Evolutionary conservation across 23 tunicate genomes (phyloP).

Genomic region (Styela clava): DNA sequence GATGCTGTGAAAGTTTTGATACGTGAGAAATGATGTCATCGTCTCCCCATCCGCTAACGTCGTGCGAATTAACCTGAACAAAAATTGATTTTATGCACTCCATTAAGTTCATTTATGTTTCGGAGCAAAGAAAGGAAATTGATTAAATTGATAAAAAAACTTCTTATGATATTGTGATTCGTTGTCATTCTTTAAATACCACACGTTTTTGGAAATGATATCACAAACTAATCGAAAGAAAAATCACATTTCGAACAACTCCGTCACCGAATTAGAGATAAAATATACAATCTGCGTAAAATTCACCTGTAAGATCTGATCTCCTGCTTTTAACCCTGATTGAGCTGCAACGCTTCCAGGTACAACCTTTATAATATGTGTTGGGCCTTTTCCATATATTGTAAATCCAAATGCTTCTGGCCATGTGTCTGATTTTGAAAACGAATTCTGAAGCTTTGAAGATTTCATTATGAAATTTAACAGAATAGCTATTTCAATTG

Average conservation of each 20-base stretch:
- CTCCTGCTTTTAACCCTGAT: slow-evolving; percentile 69
- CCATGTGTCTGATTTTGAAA: slow-evolving; percentile 26
- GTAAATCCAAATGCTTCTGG: slow-evolving; percentile 55
- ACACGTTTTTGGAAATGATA: no score
- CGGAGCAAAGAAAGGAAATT: no score
- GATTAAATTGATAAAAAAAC: no score
- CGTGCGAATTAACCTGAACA: slow-evolving; percentile 40
- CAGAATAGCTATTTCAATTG: no score
- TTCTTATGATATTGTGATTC: no score
- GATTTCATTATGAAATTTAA: background rate
- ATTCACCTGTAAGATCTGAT: slow-evolving; percentile 70
- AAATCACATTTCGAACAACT: no score
- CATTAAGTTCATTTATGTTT: no score
- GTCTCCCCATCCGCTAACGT: slow-evolving; percentile 39
- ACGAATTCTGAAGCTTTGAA: background rate
- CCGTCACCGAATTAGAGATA: no score
- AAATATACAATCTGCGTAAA: no score
- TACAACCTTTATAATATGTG: slow-evolving; percentile 46
- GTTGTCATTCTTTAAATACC: no score
- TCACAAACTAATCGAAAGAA: no score
- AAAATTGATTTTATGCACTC: no score
- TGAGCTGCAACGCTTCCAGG: slow-evolving; percentile 42
- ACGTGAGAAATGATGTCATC: slow-evolving; percentile 36
- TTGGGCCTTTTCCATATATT: slow-evolving; percentile 61
- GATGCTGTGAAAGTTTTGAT: background rate